Evolutionary conservation across 2,797 vertebrate species (phyloP), one percentile per base, ranked within the genome.

Genomic region (Pogoniulus pusillus): DNA sequence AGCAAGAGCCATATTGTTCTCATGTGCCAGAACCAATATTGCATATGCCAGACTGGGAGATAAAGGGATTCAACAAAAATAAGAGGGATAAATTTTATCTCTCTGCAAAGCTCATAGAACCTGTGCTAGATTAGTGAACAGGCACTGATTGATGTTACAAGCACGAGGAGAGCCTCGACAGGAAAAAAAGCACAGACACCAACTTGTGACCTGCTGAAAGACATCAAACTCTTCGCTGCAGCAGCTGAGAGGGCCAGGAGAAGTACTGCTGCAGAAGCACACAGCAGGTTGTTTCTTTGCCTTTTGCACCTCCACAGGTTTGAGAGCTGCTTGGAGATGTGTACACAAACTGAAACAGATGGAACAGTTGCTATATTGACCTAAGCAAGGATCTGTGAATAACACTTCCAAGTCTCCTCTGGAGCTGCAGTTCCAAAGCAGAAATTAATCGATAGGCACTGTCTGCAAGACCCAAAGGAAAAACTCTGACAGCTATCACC

Each of bases 321-420:
- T 85, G 73, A 93, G 37, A 89, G 55, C 73, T 70, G 15, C 82
- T 83, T 32, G 70, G 66, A 70, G 80, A 49, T 55, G 30, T 41
- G 73, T 62, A 43, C 47, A 51, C 63, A 75, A 55, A 60, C 43
- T 47, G 75, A 94, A 90, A 91, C 74, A 84, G 71, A 70, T 45
- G 41, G 43, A 53, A 68, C 64, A 30, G 69, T 91, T 86, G 49
- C 62, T 82, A 15, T 86, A 77, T 90, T 88, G 93, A 95, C 90
- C 74, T 73, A 86, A 83, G 85, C 16, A 71, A 73, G 57, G 45
- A 55, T 41, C 83, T 94, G 82, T 90, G 93, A 93, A 94, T 93
- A 95, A 94, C 54, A 88, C 92, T 93, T 87, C 51, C 78, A 73
- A 27, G 47, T 70, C 86, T 93, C 57, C 74, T 84, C 64, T 71